phyloP scores from a whole-genome alignment of 2,797 vertebrate species.

The Cottoperca gobio region DNA sequence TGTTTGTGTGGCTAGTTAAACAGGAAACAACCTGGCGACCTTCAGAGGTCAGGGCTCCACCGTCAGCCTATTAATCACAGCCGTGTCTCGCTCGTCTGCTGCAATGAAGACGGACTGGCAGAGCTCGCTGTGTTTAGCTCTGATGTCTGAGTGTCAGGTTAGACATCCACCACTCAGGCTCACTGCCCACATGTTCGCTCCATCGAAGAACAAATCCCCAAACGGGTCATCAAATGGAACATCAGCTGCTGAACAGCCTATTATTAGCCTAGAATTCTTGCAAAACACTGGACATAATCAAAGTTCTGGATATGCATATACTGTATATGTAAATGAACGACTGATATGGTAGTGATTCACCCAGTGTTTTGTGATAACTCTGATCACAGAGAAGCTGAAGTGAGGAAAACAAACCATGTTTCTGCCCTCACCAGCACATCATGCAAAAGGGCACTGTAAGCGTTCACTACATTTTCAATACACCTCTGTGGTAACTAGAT shows the following conservation, averaged over 20 bases:
- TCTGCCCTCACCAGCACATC: neutral
- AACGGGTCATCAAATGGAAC: conserved; percentile 40
- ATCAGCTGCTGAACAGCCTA: conserved; percentile 19
- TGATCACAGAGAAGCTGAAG: neutral
- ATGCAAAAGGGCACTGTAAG: neutral
- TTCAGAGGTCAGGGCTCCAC: conserved; percentile 70
- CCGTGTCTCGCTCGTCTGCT: conserved; percentile 49
- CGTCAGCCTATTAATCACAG: conserved; percentile 69
- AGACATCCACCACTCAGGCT: conserved; percentile 49
- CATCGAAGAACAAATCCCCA: conserved; percentile 38
- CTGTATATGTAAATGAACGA: neutral
- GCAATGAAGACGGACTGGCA: conserved; percentile 36
- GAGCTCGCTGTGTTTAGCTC: conserved; percentile 41
- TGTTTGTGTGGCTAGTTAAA: conserved; percentile 62
- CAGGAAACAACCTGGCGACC: conserved; percentile 70
- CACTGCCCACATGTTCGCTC: conserved; percentile 35
- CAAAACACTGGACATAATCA: conserved; percentile 23
- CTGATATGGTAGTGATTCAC: neutral
- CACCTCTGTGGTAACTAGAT: neutral
- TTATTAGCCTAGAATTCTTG: conserved; percentile 23
- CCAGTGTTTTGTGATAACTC: neutral
- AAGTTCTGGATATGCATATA: too few species aligned
- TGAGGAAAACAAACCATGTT: neutral
- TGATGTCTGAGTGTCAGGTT: conserved; percentile 57
- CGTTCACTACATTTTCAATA: neutral